phyloP scores from a whole-genome alignment of 2,797 vertebrate genomes.

The Tarsius wallacei region DNA sequence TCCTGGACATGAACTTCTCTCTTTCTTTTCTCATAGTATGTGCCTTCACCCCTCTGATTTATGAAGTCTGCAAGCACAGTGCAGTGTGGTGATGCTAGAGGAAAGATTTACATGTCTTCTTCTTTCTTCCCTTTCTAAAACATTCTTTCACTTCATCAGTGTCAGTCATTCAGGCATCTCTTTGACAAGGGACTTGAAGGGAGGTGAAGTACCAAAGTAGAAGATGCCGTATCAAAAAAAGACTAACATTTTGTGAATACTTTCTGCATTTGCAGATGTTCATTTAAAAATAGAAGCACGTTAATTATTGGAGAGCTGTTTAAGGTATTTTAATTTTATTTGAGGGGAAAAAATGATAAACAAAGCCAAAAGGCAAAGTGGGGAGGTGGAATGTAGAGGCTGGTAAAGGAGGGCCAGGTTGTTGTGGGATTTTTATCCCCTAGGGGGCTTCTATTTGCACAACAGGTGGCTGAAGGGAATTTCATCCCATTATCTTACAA shows the following conservation, averaged over 20 bases:
- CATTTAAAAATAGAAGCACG: constrained; percentile 81
- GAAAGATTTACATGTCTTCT: not conserved
- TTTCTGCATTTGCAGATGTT: constrained; percentile 67
- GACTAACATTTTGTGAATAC: constrained; percentile 49
- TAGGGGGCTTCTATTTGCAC: constrained; percentile 36
- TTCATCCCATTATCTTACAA: not conserved
- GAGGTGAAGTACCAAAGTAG: constrained; percentile 48
- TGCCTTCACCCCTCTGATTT: constrained; percentile 52
- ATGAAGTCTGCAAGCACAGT: not conserved
- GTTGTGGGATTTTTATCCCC: not conserved
- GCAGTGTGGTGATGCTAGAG: constrained; percentile 18
- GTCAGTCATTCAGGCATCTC: constrained; percentile 57
- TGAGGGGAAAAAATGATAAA: not conserved
- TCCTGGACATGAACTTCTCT: not conserved
- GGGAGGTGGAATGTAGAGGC: not conserved
- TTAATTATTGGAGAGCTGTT: constrained; percentile 66
- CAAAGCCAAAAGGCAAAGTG: constrained; percentile 40
- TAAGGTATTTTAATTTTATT: constrained; percentile 77
- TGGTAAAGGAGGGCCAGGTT: not conserved
- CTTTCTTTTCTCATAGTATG: not conserved
- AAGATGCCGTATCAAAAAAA: constrained; percentile 46
- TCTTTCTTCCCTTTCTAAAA: constrained; percentile 41
- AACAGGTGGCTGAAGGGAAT: constrained; percentile 24
- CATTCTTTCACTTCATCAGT: constrained; percentile 52
- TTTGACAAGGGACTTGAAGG: constrained; percentile 24